phyloP scores from a whole-genome alignment of 30 jellyfish, hydroid and myxozoan species.

The Pseudorhiza aurosa region DNA sequence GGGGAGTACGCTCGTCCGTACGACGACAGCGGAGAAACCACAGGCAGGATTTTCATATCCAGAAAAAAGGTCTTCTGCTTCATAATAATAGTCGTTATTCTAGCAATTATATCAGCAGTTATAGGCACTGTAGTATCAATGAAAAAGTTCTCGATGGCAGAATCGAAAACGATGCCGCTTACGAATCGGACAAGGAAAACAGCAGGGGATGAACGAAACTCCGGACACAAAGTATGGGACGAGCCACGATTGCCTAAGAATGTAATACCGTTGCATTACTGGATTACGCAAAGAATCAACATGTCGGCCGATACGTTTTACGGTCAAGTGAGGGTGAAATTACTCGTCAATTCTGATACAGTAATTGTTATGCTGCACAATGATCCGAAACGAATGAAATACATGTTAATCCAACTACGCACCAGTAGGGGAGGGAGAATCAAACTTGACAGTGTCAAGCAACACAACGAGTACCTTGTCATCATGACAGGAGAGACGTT shows the following conservation, averaged over 20 bases:
- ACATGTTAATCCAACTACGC: neutral
- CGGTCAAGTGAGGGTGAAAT: conserved; percentile 62
- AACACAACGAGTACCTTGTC: conserved; percentile 45
- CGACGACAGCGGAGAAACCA: conserved; percentile 12
- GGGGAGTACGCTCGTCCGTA: conserved; percentile 48
- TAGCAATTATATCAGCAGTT: conserved; percentile 40
- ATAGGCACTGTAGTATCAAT: conserved; percentile 48
- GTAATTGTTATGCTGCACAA: conserved; percentile 53
- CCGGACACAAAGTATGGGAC: conserved; percentile 46
- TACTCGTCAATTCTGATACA: conserved; percentile 47
- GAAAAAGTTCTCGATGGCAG: neutral
- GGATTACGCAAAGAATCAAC: conserved; percentile 48
- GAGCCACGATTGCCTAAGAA: conserved; percentile 71
- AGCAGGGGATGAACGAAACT: conserved; percentile 13
- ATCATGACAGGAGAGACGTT: conserved; percentile 26
- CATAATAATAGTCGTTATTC: conserved; percentile 24
- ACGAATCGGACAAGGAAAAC: conserved; percentile 53
- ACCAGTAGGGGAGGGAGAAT: neutral
- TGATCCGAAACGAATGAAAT: conserved; percentile 36
- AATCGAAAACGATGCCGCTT: neutral
- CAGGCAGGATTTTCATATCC: conserved; percentile 28
- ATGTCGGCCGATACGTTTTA: conserved; percentile 49
- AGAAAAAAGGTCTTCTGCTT: conserved; percentile 20
- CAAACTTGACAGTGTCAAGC: conserved; percentile 4
- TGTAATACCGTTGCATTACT: conserved; percentile 72